Conservation (phyloP, 1,140 invertebrate species). For the Ephestia elutella region DNA sequence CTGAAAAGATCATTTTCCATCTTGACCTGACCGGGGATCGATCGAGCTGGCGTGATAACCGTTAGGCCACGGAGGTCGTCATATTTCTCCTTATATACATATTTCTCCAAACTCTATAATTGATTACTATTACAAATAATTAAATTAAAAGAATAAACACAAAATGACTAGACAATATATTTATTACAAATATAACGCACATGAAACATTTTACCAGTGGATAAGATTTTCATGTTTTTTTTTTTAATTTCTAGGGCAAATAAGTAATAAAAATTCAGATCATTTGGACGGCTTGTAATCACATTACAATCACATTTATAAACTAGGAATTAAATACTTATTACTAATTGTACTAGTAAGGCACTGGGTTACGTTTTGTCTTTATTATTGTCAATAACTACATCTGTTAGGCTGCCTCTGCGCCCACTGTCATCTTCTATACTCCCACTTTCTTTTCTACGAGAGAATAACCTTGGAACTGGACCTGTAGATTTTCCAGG, state of each 20-base stretch:
- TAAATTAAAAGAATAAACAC: slow-evolving; percentile 7
- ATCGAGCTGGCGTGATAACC: too few relatives aligned
- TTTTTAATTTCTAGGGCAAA: neutral
- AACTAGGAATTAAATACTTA: slow-evolving; percentile 4
- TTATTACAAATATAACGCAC: neutral
- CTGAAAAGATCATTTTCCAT: too few relatives aligned
- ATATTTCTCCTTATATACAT: too few relatives aligned
- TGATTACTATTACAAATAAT: slow-evolving; percentile 7
- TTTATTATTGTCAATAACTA: slow-evolving; percentile 65
- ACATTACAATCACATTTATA: neutral
- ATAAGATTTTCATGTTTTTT: neutral
- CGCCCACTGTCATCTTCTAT: slow-evolving; percentile 46
- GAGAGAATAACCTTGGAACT: slow-evolving; percentile 56
- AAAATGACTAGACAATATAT: slow-evolving; percentile 1
- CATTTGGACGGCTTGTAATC: slow-evolving; percentile 41
- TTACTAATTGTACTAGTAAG: slow-evolving; percentile 45
- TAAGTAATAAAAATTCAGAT: neutral
- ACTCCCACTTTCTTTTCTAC: slow-evolving; percentile 57
- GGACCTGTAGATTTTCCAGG: slow-evolving; percentile 44
- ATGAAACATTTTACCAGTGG: too few relatives aligned
- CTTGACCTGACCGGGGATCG: too few relatives aligned
- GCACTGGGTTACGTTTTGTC: slow-evolving; percentile 54
- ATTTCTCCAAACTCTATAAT: too few relatives aligned
- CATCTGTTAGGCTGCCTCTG: slow-evolving; percentile 59
- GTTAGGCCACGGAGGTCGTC: too few relatives aligned